A percentile compares a stretch with the other conserved stretches of the same genome.
phyloP scores from a whole-genome alignment of 2,888 invertebrate genomes.

The Thecophora atra region DNA sequence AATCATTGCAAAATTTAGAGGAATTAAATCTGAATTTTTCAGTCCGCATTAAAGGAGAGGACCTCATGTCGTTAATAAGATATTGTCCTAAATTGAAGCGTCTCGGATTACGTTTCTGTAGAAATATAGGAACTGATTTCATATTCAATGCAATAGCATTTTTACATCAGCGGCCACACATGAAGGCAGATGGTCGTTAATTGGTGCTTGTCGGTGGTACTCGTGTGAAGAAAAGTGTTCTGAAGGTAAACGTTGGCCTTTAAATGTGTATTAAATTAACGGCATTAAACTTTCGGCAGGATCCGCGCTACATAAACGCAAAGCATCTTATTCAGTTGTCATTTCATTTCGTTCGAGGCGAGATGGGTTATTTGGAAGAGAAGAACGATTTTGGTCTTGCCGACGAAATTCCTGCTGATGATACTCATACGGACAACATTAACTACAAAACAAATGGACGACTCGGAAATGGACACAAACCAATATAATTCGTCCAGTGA shows the following conservation, averaged over 20 bases:
- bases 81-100: too few relatives aligned
- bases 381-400: conserved; percentile 22
- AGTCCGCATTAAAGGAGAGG: too few relatives aligned
- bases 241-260: conserved; percentile 21
- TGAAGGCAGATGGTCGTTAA: too few relatives aligned
- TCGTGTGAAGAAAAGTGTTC: conserved; percentile 26
- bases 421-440: background rate
- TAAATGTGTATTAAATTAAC: background rate
- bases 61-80: too few relatives aligned
- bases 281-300: background rate
- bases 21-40: too few relatives aligned
- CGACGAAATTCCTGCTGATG: background rate
- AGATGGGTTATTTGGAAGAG: conserved; percentile 29
- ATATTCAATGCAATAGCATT: too few relatives aligned
- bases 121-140: too few relatives aligned
- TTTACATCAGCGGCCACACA: too few relatives aligned
- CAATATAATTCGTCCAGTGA: conserved; percentile 1
- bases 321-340: conserved; percentile 33
- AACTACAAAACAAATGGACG: background rate
- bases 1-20: too few relatives aligned
- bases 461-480: background rate
- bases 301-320: conserved; percentile 20
- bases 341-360: conserved; percentile 21
- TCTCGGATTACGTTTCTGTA: too few relatives aligned
- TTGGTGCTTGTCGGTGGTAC: too few relatives aligned